Evolutionary conservation across 2,888 invertebrate species (phyloP).

Genomic region (Pachliopta kotzebuea): DNA sequence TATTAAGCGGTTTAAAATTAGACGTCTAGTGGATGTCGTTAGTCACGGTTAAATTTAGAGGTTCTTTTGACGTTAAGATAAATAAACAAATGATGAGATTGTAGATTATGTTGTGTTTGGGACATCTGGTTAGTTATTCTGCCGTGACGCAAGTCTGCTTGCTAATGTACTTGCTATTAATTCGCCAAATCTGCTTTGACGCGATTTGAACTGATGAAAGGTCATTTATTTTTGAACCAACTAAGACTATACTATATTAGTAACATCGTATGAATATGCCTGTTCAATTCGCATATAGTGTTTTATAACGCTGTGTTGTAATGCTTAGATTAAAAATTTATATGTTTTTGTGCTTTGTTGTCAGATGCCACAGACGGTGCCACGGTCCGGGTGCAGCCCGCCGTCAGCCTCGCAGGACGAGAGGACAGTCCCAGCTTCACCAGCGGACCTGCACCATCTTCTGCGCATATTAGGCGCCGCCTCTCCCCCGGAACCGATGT

Average conservation of each 20-base stretch:
- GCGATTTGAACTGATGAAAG: neutral
- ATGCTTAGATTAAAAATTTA: neutral
- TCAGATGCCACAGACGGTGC: slow-evolving; percentile 92
- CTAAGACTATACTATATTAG: neutral
- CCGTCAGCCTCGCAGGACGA: slow-evolving; percentile 88
- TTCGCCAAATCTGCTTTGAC: slow-evolving; percentile 13
- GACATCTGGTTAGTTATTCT: slow-evolving; percentile 52
- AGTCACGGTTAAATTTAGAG: slow-evolving; percentile 49
- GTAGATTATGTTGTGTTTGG: slow-evolving; percentile 46
- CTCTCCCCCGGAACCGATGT: slow-evolving; percentile 73
- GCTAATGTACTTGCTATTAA: slow-evolving; percentile 31
- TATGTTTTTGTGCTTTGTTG: slow-evolving; percentile 45
- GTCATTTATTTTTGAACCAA: slow-evolving; percentile 3
- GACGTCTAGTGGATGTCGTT: slow-evolving; percentile 29
- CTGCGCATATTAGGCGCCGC: slow-evolving; percentile 73
- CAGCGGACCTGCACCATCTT: slow-evolving; percentile 72
- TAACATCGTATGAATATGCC: neutral
- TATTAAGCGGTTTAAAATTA: slow-evolving; percentile 21
- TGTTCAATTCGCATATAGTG: no score
- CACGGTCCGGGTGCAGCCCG: slow-evolving; percentile 87
- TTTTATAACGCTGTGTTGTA: neutral
- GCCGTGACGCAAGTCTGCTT: slow-evolving; percentile 45
- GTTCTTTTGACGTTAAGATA: slow-evolving; percentile 47
- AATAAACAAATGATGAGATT: slow-evolving; percentile 46
- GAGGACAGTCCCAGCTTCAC: slow-evolving; percentile 79